Evolutionary conservation across 2,113 vertebrate species (phyloP), one percentile per base, ranked within the genome.

Genomic region (Maccullochella peelii): DNA sequence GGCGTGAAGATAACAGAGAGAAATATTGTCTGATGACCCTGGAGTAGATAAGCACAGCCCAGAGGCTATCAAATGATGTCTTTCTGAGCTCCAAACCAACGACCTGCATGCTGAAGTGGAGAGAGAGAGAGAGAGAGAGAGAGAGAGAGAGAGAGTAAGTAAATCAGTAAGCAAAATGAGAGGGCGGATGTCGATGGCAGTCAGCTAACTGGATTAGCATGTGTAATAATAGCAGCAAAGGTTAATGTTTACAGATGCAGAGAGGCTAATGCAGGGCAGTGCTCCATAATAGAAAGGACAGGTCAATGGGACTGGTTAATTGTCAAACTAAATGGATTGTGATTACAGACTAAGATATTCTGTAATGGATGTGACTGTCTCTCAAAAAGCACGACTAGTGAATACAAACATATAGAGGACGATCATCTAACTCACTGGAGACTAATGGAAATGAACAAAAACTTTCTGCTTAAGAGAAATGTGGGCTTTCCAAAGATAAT

Each of bases 31-130:
- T 81, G 81, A 89, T 93, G 86, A 88, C 88, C 79, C 85, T 65
- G 50, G 65, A 86, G 83, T n/a, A 88, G 92, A 91, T 88, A 89
- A 90, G 92, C 86, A 55, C 80, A 85, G 72, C 83, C 86, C 20
- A 54, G 66, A 82, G 63, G 89, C 91, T 90, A 93, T 88, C 87
- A 91, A 91, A 92, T 92, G 86, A 91, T 92, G 78, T 84, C 86
- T 91, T 79, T 88, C 88, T 83, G 59, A 84, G 88, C 86, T 79
- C 57, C 33, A 42, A 79, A 68, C 54, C 63, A 52, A 50, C 62
- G 1, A 62, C 62, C 79, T 87, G 91, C 84, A 82, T 85, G 83
- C 80, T 84, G 73, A 85, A 73, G 65, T 27, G 62, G 0, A 49
- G 30, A 3, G 44, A 55, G 65, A 65, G 18, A 71, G 25, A 66